Evolutionary conservation across 2,797 vertebrate species (phyloP).

Genomic region (Lophotriccus pileatus): DNA sequence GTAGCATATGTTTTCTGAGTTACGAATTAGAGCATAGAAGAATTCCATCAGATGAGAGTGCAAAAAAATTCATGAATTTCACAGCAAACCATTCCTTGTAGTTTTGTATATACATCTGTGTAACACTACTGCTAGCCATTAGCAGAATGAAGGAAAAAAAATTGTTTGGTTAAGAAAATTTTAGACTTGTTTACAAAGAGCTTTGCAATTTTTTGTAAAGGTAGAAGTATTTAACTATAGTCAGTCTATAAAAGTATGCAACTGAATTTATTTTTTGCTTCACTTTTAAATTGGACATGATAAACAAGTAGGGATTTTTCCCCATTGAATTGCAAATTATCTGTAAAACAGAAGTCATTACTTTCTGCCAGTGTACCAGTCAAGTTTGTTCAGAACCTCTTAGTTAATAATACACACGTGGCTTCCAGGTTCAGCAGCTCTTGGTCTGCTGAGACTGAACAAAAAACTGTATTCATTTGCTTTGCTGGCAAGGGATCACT

Average conservation of each 20-base stretch:
- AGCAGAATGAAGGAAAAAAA: not conserved
- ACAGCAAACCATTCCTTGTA: not conserved
- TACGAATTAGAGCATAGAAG: not conserved
- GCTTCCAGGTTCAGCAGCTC: not conserved
- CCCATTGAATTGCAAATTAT: not conserved
- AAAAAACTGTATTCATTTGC: not conserved
- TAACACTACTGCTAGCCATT: not conserved
- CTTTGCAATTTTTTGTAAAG: not conserved
- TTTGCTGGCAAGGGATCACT: not conserved
- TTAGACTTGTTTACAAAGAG: not conserved
- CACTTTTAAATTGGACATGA: not conserved
- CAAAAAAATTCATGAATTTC: not conserved
- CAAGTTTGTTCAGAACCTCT: slow-evolving; percentile 41
- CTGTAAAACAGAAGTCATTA: slow-evolving; percentile 2
- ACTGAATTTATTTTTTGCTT: not conserved
- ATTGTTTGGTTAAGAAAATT: not conserved
- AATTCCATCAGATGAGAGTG: not conserved
- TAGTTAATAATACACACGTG: not conserved
- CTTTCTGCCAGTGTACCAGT: not conserved
- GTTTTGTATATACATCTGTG: not conserved
- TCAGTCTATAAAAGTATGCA: not conserved
- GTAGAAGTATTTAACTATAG: not conserved
- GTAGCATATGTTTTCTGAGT: not conserved
- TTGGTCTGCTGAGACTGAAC: not conserved
- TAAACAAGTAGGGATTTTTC: slow-evolving; percentile 16